Evolutionary conservation across 2,113 vertebrate genomes (phyloP).

Genomic region (Shinisaurus crocodilurus): DNA sequence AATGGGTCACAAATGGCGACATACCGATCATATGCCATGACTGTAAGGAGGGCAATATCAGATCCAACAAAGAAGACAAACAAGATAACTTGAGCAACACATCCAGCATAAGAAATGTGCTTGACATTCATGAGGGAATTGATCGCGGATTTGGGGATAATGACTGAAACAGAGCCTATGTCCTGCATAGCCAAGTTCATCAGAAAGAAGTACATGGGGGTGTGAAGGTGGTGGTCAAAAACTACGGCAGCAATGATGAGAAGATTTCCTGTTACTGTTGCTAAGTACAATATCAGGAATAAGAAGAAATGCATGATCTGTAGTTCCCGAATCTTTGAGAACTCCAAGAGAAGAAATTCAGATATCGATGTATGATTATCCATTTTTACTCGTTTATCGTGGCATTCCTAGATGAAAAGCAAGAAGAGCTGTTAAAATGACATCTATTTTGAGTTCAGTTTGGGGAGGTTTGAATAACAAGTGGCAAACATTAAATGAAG

Average conservation of each 20-base stretch:
- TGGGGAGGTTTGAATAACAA: no score
- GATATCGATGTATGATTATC: background rate
- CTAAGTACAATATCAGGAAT: background rate
- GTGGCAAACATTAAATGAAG: background rate
- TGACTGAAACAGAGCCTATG: background rate
- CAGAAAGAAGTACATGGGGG: constrained; percentile 17
- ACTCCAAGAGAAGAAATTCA: constrained; percentile 14
- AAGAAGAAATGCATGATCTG: background rate
- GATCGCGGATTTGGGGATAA: background rate
- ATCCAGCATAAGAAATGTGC: background rate
- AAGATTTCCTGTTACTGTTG: background rate
- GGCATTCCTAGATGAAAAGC: background rate
- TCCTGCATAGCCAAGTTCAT: background rate
- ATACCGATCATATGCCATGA: background rate
- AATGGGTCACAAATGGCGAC: constrained; percentile 15
- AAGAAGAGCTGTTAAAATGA: background rate
- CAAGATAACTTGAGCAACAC: background rate
- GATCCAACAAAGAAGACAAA: background rate
- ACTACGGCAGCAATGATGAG: background rate
- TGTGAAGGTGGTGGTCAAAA: background rate
- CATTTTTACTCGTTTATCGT: background rate
- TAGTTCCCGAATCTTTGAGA: background rate
- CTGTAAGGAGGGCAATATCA: background rate
- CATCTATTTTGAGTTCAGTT: background rate
- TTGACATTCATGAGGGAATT: background rate